Evolutionary conservation across 2,888 invertebrate genomes (phyloP).

Genomic region (Trachelus stipa): DNA sequence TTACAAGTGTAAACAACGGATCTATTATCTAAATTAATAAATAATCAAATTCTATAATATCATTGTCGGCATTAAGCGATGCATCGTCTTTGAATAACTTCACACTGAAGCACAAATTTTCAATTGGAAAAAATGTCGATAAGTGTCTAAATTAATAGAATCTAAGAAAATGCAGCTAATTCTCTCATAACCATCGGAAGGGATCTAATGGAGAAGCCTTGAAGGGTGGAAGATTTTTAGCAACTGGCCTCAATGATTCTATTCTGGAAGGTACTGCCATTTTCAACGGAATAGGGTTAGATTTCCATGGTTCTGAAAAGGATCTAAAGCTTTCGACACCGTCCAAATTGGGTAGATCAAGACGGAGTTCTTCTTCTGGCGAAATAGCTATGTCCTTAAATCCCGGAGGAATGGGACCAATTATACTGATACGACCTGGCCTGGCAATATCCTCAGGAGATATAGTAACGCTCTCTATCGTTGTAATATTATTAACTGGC

Average conservation of each 20-base stretch:
- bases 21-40: background rate
- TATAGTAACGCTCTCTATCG: conserved; percentile 1
- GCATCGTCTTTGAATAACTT: background rate
- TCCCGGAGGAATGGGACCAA: conserved; percentile 15
- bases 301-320: background rate
- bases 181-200: background rate
- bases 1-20: background rate
- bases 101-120: background rate
- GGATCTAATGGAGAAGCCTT: background rate
- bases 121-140: background rate
- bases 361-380: background rate
- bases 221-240: background rate
- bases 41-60: background rate
- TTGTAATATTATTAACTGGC: background rate
- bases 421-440: conserved; percentile 12
- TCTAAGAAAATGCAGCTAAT: background rate
- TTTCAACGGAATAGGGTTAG: background rate
- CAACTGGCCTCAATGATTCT: background rate
- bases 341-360: conserved; percentile 8
- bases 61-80: background rate
- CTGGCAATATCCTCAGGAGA: conserved; percentile 11
- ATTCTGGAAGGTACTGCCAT: background rate
- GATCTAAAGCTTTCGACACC: background rate
- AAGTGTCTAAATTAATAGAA: background rate
- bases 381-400: conserved; percentile 12